These are phyloP conservation scores for Parascotia fuliginaria DNA, from an alignment of 2,888 invertebrate genomes.

Conservation along the genomic window DNA sequence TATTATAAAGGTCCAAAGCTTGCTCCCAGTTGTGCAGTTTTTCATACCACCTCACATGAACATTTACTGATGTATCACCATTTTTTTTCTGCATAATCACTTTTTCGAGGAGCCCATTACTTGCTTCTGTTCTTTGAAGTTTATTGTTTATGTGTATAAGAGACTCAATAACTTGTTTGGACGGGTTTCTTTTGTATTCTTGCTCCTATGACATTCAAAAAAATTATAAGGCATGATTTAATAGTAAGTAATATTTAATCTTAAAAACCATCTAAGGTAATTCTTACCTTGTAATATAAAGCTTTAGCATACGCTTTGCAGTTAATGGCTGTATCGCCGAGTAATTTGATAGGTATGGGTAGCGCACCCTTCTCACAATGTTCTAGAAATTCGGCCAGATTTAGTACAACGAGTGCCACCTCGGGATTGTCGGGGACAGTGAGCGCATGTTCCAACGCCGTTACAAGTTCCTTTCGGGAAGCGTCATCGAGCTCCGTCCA, in stretches of 20 bases:
- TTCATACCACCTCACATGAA: constrained; percentile 97
- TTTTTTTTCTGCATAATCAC: constrained; percentile 92
- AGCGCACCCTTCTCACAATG: constrained; percentile 98
- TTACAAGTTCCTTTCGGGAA: constrained; percentile 93
- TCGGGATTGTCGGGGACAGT: constrained; percentile 97
- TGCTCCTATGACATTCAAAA: constrained; percentile 87
- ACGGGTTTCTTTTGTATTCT: constrained; percentile 90
- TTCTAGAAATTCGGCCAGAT: constrained; percentile 99
- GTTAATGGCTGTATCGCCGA: constrained; percentile 97
- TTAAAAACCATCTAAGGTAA: not conserved
- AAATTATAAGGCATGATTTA: constrained; percentile 13
- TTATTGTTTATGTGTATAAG: constrained; percentile 99
- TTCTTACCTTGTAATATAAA: constrained; percentile 84
- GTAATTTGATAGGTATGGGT: constrained; percentile 93
- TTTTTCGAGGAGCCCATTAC: constrained; percentile 95
- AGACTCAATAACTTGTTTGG: constrained; percentile 94
- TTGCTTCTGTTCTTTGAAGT: constrained; percentile 98
- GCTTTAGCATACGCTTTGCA: constrained; percentile 92
- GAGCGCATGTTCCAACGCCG: constrained; percentile 94
- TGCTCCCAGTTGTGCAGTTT: constrained; percentile 99
- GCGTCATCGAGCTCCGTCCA: constrained; percentile 97
- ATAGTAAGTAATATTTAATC: not conserved
- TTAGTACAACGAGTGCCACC: constrained; percentile 96
- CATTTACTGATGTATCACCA: constrained; percentile 82
- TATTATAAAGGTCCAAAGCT: constrained; percentile 94